phyloP scores from a whole-genome alignment of 2,113 vertebrate species.

The Antigone vipio region DNA sequence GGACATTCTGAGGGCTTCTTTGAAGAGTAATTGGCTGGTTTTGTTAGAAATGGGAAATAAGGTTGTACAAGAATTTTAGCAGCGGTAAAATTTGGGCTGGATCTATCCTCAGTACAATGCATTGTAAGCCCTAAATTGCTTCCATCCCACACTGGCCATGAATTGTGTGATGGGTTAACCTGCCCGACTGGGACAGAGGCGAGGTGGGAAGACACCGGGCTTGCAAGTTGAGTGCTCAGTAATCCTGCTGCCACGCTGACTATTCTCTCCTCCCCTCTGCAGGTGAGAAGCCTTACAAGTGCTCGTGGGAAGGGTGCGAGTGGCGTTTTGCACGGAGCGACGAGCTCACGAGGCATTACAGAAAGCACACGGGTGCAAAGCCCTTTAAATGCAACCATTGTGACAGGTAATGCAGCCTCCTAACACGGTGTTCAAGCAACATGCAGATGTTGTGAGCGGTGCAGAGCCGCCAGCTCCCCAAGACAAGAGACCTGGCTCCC shows the following conservation, averaged over 20 bases:
- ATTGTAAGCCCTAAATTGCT: not conserved
- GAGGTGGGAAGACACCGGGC: not conserved
- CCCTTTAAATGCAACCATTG: conserved; percentile 99
- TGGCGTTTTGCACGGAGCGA: conserved; percentile 99
- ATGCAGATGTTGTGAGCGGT: not conserved
- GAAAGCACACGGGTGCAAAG: conserved; percentile 99
- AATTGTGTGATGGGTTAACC: not conserved
- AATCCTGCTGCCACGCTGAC: conserved; percentile 15
- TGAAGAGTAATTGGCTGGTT: not conserved
- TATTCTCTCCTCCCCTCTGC: conserved; percentile 48
- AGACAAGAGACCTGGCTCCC: not conserved
- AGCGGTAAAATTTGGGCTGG: not conserved
- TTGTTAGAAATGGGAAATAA: not conserved
- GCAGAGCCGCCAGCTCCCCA: not conserved
- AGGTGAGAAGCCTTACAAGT: conserved; percentile 99
- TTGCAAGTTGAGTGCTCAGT: not conserved
- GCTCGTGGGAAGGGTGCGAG: conserved; percentile 99
- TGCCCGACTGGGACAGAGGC: rapidly evolving
- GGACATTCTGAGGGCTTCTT: not conserved
- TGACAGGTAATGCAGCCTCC: conserved; percentile 86
- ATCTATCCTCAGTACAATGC: not conserved
- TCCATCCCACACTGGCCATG: not conserved
- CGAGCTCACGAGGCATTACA: conserved; percentile 98
- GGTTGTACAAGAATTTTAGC: not conserved
- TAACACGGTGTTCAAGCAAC: not conserved